Evolutionary conservation across 2,888 invertebrate species (phyloP).

Genomic region (Lapara coniferarum): DNA sequence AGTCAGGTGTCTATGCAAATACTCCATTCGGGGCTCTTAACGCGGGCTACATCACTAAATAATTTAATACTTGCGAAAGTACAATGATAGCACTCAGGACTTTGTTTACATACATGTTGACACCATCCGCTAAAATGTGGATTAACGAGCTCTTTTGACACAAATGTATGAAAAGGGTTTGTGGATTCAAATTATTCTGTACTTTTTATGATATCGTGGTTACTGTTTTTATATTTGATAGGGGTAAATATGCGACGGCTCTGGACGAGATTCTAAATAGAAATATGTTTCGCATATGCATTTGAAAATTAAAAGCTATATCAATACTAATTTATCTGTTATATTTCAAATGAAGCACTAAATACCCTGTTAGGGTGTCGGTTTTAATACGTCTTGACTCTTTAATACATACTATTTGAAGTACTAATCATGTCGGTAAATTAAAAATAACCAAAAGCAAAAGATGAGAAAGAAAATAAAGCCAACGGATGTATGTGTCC

Average conservation of each 20-base stretch:
- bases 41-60: conserved; percentile 2
- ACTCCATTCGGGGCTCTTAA: background rate
- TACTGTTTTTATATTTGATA: background rate
- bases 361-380: too few species aligned
- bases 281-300: background rate
- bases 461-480: background rate
- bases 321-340: too few species aligned
- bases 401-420: too few species aligned
- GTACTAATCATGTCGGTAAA: too few species aligned
- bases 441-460: background rate
- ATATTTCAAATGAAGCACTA: too few species aligned
- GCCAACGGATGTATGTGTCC: conserved; percentile 11
- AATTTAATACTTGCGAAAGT: background rate
- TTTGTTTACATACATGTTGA: conserved; percentile 6
- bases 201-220: background rate
- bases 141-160: conserved; percentile 15
- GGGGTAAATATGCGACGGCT: background rate
- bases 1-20: background rate
- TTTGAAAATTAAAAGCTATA: background rate
- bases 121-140: conserved; percentile 7
- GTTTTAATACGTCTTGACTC: too few species aligned
- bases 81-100: background rate
- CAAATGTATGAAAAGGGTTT: conserved; percentile 8
- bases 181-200: background rate
- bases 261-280: background rate